Evolutionary conservation across 2,888 invertebrate species (phyloP).

Genomic region (Fragum whitleyi): DNA sequence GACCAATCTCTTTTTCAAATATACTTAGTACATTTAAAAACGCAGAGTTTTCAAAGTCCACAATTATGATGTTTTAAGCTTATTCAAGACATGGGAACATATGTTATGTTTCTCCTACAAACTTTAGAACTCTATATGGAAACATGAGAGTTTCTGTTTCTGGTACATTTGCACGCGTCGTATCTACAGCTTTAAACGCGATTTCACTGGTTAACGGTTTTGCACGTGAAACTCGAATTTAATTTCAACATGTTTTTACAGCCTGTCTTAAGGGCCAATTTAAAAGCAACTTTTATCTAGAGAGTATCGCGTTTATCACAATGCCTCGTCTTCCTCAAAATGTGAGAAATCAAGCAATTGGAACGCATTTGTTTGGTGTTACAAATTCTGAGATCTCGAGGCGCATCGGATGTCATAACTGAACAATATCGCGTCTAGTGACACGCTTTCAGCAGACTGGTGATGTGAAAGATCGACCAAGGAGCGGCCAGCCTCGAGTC

Average conservation of each 20-base stretch:
- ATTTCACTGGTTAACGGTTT: too few relatives aligned
- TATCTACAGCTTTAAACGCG: not conserved
- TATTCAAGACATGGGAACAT: too few relatives aligned
- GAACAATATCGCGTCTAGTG: not conserved
- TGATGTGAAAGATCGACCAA: not conserved
- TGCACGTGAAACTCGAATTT: not conserved
- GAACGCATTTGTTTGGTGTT: not conserved
- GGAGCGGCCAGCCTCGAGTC: conserved; percentile 9
- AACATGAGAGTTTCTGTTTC: not conserved
- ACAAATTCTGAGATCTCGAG: not conserved
- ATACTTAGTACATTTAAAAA: too few relatives aligned
- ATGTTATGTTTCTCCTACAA: not conserved
- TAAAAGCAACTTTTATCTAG: not conserved
- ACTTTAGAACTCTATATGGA: not conserved
- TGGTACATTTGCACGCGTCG: not conserved
- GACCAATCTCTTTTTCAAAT: too few relatives aligned
- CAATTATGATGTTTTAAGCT: too few relatives aligned
- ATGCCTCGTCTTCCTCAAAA: not conserved
- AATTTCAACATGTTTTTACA: not conserved
- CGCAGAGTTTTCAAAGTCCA: too few relatives aligned
- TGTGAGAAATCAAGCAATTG: not conserved
- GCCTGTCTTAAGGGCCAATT: not conserved
- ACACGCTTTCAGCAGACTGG: not conserved
- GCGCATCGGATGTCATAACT: not conserved
- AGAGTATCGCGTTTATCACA: not conserved